Evolutionary conservation across 2,113 vertebrate genomes (phyloP).

Genomic region (Anoura caudifer): DNA sequence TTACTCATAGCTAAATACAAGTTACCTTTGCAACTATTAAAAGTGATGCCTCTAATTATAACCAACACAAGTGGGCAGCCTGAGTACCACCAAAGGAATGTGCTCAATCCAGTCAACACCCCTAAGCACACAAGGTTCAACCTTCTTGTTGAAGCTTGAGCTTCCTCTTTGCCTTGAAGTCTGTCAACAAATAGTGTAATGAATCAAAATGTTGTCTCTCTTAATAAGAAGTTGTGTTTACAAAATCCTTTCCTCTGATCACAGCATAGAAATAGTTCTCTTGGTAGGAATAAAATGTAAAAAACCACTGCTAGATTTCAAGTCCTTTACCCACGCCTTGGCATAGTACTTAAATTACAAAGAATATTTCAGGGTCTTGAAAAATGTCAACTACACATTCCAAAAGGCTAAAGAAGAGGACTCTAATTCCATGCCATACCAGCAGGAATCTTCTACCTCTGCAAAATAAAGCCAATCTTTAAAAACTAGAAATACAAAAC

Average conservation of each 20-base stretch:
- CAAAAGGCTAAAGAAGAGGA: not conserved
- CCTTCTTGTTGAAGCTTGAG: not conserved
- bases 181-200: not conserved
- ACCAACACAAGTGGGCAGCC: constrained; percentile 23
- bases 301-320: not conserved
- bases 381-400: not conserved
- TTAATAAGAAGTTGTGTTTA: not conserved
- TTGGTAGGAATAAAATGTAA: not conserved
- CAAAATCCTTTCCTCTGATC: not conserved
- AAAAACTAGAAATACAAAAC: not conserved
- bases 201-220: not conserved
- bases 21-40: constrained; percentile 28
- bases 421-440: not conserved
- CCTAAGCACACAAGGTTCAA: not conserved
- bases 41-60: constrained; percentile 45
- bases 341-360: not conserved
- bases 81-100: constrained; percentile 46
- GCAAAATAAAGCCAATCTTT: not conserved
- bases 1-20: constrained; percentile 18
- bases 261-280: not conserved
- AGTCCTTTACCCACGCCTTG: not conserved
- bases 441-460: not conserved
- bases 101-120: constrained; percentile 11
- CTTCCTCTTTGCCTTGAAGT: constrained; percentile 1
- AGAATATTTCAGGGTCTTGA: not conserved